Percentiles rank a stretch among this genome's conserved stretches.
phyloP scores from a whole-genome alignment of 2,113 vertebrate species.

The Labeo catla region DNA sequence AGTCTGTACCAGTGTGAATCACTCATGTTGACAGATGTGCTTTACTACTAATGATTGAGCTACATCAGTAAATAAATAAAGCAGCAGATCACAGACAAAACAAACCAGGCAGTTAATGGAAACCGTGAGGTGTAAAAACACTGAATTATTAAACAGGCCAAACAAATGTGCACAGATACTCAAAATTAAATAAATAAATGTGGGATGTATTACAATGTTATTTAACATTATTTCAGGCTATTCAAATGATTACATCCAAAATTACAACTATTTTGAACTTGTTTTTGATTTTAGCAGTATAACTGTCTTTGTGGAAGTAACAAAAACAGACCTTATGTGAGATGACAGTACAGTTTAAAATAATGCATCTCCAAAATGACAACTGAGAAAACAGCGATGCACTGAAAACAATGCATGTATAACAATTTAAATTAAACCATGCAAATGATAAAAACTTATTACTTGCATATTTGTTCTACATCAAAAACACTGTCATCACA shows the following conservation, averaged over 20 bases:
- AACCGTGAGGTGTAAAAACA: neutral
- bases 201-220: neutral
- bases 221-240: neutral
- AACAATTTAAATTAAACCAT: neutral
- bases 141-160: conserved; percentile 2
- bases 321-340: neutral
- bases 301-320: no score
- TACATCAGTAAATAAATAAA: neutral
- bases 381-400: neutral
- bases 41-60: neutral
- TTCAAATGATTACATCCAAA: neutral
- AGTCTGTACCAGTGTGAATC: neutral
- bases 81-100: neutral
- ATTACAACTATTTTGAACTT: neutral
- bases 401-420: neutral
- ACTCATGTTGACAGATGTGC: neutral
- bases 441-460: neutral
- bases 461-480: neutral
- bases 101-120: neutral
- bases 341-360: neutral
- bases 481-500: neutral
- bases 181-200: neutral
- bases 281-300: neutral
- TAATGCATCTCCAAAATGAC: neutral
- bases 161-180: neutral